phyloP scores from a whole-genome alignment of 2,888 invertebrate species.

The Trissolcus japonicus region DNA sequence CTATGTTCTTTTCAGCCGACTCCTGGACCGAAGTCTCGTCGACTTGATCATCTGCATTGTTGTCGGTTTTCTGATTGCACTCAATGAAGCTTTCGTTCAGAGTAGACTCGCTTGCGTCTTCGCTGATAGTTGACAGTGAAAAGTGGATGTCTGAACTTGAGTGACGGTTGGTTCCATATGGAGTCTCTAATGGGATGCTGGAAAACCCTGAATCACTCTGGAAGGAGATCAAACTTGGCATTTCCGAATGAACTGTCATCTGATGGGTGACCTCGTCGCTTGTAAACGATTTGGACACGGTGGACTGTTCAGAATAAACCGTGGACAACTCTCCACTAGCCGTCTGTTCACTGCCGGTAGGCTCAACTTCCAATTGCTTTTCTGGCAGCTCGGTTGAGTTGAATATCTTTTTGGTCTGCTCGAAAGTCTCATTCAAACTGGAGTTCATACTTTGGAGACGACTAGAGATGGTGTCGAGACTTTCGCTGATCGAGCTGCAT shows the following conservation, averaged over 20 bases:
- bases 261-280: not conserved
- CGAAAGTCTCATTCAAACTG: not conserved
- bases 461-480: not conserved
- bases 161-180: not conserved
- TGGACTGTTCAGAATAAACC: not conserved
- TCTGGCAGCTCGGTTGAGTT: not conserved
- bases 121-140: conserved; percentile 10
- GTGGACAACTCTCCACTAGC: not conserved
- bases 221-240: not conserved
- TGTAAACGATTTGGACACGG: not conserved
- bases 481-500: not conserved
- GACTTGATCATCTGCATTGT: not conserved
- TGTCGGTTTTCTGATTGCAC: not conserved
- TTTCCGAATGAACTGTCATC: not conserved
- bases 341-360: not conserved
- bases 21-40: not conserved
- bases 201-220: not conserved
- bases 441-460: not conserved
- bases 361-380: not conserved
- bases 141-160: not conserved
- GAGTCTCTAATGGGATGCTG: not conserved
- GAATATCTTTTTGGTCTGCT: not conserved
- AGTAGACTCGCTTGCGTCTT: conserved; percentile 4
- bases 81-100: too few species aligned
- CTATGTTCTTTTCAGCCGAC: not conserved